Evolutionary conservation across 2,113 vertebrate genomes (phyloP).

Genomic region (Saccopteryx leptura): DNA sequence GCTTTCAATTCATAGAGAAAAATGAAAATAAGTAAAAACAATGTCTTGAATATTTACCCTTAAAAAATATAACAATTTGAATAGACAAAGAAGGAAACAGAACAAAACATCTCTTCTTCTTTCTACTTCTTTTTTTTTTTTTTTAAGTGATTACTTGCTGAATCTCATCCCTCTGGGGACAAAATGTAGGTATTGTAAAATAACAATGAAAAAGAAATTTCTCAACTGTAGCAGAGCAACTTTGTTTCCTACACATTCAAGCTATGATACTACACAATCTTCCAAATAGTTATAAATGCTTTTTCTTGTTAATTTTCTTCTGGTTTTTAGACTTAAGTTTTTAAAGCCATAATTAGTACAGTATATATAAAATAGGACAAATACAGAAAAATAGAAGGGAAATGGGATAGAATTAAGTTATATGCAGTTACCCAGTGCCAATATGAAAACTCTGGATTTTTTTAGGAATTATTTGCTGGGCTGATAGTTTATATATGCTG

Average conservation of each 20-base stretch:
- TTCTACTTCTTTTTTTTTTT: not conserved
- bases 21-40: constrained; percentile 37
- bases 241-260: not conserved
- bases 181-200: not conserved
- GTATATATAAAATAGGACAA: not conserved
- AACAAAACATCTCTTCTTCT: not conserved
- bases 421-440: not conserved
- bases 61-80: not conserved
- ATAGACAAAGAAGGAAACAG: not conserved
- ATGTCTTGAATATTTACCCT: not conserved
- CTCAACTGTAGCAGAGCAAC: not conserved
- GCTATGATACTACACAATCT: not conserved
- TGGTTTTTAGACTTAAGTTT: not conserved
- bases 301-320: constrained; percentile 8
- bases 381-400: not conserved
- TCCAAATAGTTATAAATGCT: not conserved
- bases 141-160: not conserved
- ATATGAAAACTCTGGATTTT: not conserved
- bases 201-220: not conserved
- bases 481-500: not conserved
- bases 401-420: not conserved
- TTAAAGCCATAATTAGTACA: not conserved
- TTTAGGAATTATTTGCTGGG: not conserved
- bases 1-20: not conserved
- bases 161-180: not conserved